Conservation (phyloP, 2,888 invertebrate species). For the Amphipoea lucens region DNA sequence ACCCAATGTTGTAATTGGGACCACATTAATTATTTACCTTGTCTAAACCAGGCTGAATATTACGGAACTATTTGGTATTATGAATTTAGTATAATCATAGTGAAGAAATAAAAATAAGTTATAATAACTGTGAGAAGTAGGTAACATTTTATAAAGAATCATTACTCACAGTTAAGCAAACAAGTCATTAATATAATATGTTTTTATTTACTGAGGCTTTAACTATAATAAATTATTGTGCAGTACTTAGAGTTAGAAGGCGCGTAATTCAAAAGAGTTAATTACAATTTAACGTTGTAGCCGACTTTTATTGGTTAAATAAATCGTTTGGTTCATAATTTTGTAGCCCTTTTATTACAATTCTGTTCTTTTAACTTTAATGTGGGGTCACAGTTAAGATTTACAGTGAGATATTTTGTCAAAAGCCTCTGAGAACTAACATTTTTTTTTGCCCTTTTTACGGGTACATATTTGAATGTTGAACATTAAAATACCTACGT, state of each 20-base stretch:
- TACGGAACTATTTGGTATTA: not conserved
- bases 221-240: constrained; percentile 37
- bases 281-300: not conserved
- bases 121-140: not conserved
- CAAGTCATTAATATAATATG: constrained; percentile 23
- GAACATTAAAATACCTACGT: too few species aligned
- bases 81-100: not conserved
- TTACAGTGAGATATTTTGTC: not conserved
- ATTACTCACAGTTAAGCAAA: constrained; percentile 17
- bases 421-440: not conserved
- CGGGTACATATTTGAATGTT: too few species aligned
- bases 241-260: constrained; percentile 2
- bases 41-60: not conserved
- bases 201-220: constrained; percentile 17
- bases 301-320: not conserved
- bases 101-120: constrained; percentile 3
- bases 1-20: not conserved
- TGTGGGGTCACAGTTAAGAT: too few species aligned
- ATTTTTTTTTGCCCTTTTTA: not conserved
- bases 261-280: not conserved
- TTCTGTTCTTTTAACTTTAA: constrained; percentile 3
- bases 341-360: not conserved
- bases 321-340: not conserved
- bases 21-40: constrained; percentile 26
- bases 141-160: constrained; percentile 30